phyloP scores from a whole-genome alignment of 2,888 invertebrate genomes.

The Acleris emargana region DNA sequence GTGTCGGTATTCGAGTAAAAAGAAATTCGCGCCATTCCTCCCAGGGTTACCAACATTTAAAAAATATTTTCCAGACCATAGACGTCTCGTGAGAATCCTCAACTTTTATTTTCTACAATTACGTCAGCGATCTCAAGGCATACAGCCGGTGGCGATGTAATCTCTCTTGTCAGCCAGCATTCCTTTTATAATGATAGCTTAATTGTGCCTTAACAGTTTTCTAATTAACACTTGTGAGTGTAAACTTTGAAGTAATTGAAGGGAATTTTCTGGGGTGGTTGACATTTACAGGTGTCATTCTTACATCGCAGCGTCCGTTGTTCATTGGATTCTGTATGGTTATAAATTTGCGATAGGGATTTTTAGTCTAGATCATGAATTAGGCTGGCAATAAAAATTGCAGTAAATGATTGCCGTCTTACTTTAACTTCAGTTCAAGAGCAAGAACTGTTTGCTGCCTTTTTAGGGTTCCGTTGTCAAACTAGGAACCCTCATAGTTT shows the following conservation, averaged over 20 bases:
- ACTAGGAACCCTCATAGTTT: no score
- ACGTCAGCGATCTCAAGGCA: constrained; percentile 15
- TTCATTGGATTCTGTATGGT: background rate
- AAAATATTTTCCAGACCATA: constrained; percentile 10
- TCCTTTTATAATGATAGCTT: constrained; percentile 26
- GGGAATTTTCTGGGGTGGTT: constrained; percentile 19
- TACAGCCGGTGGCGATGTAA: constrained; percentile 17
- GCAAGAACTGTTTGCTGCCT: no score
- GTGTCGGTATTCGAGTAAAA: background rate
- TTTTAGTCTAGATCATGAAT: no score
- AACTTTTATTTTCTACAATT: constrained; percentile 28
- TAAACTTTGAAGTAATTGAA: constrained; percentile 23
- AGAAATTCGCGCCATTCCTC: background rate
- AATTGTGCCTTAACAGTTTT: constrained; percentile 31
- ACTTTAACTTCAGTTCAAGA: no score
- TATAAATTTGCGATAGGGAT: no score
- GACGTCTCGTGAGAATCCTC: constrained; percentile 22
- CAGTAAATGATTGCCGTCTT: no score
- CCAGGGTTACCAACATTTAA: constrained; percentile 20
- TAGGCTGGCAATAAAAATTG: no score
- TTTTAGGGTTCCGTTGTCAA: no score
- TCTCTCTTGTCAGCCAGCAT: constrained; percentile 18
- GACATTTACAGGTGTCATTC: constrained; percentile 9
- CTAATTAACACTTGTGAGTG: constrained; percentile 34
- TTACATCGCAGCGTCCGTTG: background rate